A percentile compares a stretch with the other conserved stretches of the same genome.
phyloP scores from a whole-genome alignment of 1,140 invertebrate species.

The Sminthurinus signatus region DNA sequence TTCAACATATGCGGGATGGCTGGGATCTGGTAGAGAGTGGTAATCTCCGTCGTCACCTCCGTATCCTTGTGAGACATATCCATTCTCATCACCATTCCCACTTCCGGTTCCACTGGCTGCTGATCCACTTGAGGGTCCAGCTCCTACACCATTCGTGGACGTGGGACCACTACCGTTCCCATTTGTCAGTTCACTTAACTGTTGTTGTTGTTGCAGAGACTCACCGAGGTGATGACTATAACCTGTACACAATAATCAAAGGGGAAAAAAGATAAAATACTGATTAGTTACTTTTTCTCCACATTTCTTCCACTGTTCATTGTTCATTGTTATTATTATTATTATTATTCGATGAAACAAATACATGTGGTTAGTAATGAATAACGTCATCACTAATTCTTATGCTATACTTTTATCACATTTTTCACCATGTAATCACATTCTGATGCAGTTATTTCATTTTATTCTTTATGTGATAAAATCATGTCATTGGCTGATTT shows the following conservation, averaged over 20 bases:
- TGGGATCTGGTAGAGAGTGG: slow-evolving; percentile 57
- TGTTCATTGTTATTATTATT: neutral
- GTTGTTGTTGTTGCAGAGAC: slow-evolving; percentile 47
- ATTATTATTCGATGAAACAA: neutral
- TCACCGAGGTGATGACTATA: slow-evolving; percentile 50
- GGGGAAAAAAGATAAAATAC: no score
- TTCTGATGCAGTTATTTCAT: no score
- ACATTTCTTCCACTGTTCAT: no score
- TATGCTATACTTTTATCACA: no score
- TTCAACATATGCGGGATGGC: slow-evolving; percentile 55
- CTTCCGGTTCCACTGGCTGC: slow-evolving; percentile 37
- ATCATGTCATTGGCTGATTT: no score
- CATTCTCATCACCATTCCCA: slow-evolving; percentile 38
- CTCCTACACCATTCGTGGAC: slow-evolving; percentile 26
- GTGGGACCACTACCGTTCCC: neutral
- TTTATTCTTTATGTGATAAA: no score
- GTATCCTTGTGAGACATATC: slow-evolving; percentile 51
- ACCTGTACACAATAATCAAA: slow-evolving; percentile 44
- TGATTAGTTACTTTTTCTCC: neutral
- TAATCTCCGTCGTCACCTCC: slow-evolving; percentile 60
- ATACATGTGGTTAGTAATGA: no score
- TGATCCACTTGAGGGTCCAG: slow-evolving; percentile 42
- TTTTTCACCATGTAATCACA: no score
- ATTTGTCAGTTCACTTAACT: slow-evolving; percentile 38
- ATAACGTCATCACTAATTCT: no score